These are phyloP conservation scores for Scrobipalpa costella DNA, from an alignment of 2,888 invertebrate species.

Conservation along the genomic window DNA sequence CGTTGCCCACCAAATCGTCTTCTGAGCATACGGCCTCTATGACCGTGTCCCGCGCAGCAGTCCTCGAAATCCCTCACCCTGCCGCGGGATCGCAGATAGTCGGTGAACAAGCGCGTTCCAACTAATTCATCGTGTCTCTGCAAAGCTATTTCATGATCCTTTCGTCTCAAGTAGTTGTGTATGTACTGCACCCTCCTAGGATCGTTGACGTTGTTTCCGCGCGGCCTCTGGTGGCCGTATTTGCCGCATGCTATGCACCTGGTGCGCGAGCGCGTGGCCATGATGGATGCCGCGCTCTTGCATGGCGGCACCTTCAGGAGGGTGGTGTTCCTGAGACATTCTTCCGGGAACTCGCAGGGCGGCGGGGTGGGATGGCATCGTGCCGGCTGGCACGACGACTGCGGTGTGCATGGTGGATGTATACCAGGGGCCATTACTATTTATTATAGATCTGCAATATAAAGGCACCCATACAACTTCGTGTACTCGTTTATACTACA, in stretches of 20 bases:
- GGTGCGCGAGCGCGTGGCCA: constrained; percentile 56
- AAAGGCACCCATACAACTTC: not conserved
- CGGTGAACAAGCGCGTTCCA: constrained; percentile 52
- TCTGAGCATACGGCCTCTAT: constrained; percentile 58
- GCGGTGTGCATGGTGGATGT: constrained; percentile 70
- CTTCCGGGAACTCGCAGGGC: constrained; percentile 62
- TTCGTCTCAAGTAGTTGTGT: constrained; percentile 55
- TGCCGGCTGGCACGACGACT: constrained; percentile 60
- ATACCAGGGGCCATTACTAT: constrained; percentile 58
- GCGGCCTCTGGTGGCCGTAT: constrained; percentile 31
- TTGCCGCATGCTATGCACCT: constrained; percentile 56
- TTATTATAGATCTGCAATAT: constrained; percentile 18
- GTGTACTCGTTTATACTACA: not conserved
- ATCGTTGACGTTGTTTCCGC: constrained; percentile 29
- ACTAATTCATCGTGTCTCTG: constrained; percentile 52
- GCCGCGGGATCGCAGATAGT: constrained; percentile 53
- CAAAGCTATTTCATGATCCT: constrained; percentile 57
- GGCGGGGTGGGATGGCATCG: constrained; percentile 69
- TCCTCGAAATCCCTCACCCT: constrained; percentile 36
- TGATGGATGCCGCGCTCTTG: constrained; percentile 66
- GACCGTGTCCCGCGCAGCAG: constrained; percentile 67
- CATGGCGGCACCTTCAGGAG: constrained; percentile 60
- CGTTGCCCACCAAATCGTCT: not conserved
- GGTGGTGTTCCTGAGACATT: constrained; percentile 57
- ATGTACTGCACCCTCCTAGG: constrained; percentile 46